Evolutionary conservation across 2,113 vertebrate genomes (phyloP).

Genomic region (Asarcornis scutulata): DNA sequence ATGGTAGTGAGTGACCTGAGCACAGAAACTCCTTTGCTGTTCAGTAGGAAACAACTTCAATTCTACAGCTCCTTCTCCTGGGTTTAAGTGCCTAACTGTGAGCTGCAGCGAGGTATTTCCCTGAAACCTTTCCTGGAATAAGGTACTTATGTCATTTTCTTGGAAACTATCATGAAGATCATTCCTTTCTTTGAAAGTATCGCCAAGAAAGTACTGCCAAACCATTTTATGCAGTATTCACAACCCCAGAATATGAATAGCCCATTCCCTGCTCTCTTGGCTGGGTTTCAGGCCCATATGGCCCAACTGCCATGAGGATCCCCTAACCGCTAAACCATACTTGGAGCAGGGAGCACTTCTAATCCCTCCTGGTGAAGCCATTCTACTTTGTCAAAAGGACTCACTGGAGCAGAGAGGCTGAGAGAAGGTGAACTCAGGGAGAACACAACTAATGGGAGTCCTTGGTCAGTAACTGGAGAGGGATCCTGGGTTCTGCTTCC

Average conservation of each 20-base stretch:
- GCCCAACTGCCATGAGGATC: constrained; percentile 6
- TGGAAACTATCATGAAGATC: constrained; percentile 35
- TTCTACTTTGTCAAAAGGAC: not conserved
- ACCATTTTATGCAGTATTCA: not conserved
- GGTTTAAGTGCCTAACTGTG: not conserved
- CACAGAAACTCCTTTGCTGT: constrained; percentile 17
- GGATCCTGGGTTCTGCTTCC: not conserved
- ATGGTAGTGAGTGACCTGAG: not conserved
- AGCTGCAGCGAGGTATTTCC: constrained; percentile 60
- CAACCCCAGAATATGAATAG: constrained; percentile 25
- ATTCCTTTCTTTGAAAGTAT: constrained; percentile 50
- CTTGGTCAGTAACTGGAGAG: accelerated
- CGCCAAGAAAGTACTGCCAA: constrained; percentile 61
- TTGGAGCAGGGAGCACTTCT: not conserved
- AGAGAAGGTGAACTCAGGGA: not conserved
- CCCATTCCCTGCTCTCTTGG: not conserved
- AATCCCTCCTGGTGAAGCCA: not conserved
- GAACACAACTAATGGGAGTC: not conserved
- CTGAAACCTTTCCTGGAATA: constrained; percentile 66
- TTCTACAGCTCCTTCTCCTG: constrained; percentile 13
- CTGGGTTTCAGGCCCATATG: constrained; percentile 14
- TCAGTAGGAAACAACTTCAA: constrained; percentile 10
- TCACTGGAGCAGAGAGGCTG: not conserved
- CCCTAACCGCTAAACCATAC: constrained; percentile 23
- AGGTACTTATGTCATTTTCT: constrained; percentile 66